Evolutionary conservation across 2,113 vertebrate species (phyloP), one percentile per base, ranked within the genome.

Genomic region (Lampris incognitus): DNA sequence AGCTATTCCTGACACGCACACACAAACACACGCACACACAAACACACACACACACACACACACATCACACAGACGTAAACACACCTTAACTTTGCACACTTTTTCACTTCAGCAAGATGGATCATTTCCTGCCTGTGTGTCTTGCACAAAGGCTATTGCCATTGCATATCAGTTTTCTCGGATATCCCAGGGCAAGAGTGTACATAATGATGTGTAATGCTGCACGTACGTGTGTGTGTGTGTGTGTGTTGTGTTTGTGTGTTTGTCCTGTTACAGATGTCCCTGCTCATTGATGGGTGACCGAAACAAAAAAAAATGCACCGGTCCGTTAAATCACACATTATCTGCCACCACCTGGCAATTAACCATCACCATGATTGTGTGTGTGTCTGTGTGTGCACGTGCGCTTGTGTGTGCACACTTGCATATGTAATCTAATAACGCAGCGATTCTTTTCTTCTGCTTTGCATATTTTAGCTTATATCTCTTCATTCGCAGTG

Each of bases 311-410:
- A 93, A 92, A 88, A 88, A 88, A 91, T 87, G 86, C 90, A 91
- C 89, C 87, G 82, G 87, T 87, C 87, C 87, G 85, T 93, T 94
- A 93, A 94, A 93, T 94, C 88, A 76, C 89, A 89, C 87, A 93
- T 92, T 93, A 92, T 94, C 89, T 85, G 84, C 84, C 83, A 77
- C 86, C 93, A 92, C 91, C 91, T 93, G 93, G 89, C 88, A 91
- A 93, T 93, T 93, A 92, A 83, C 86, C 82, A 83, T 77, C 51
- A 52, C 89, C 88, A 87, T 51, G 88, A 60, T 76, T 74, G 86
- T 71, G 68, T 55, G 24, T 0, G 77, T 13, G 70, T 40, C 6
- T 50, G n/a, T 0, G 38, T 36, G 67, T 6, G 58, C 41, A 13
- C 73, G 76, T 62, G 61, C 46, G 13, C 44, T 11, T 10, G n/a